Conservation (phyloP, 1,140 invertebrate species). For the Andricus grossulariae region DNA sequence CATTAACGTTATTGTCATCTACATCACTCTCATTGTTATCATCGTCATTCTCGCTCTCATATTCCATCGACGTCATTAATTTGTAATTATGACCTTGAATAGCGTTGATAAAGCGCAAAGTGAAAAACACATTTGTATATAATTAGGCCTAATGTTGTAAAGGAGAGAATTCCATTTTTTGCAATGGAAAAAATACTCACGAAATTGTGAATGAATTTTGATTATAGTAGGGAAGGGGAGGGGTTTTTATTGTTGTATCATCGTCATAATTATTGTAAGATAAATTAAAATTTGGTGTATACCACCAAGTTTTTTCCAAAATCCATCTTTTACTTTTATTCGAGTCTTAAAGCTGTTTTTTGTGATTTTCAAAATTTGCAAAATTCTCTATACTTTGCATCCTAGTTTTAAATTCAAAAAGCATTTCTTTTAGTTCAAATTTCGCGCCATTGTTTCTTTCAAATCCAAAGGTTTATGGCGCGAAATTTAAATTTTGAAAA, state of each 20-base stretch:
- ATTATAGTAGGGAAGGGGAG: slow-evolving; percentile 35
- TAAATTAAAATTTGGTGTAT: slow-evolving; percentile 36
- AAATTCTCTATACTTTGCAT: too few species aligned
- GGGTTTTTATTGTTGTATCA: slow-evolving; percentile 41
- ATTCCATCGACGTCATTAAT: slow-evolving; percentile 3
- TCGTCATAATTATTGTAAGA: slow-evolving; percentile 26
- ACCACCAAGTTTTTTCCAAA: not conserved
- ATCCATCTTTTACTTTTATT: too few species aligned
- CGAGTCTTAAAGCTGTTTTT: too few species aligned
- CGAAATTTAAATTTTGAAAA: too few species aligned
- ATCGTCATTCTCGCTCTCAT: slow-evolving; percentile 27
- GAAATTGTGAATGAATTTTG: slow-evolving; percentile 36
- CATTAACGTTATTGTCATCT: slow-evolving; percentile 6
- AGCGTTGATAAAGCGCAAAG: not conserved
- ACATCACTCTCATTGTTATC: slow-evolving; percentile 13
- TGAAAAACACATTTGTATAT: slow-evolving; percentile 50
- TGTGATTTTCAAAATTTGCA: too few species aligned
- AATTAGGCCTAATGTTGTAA: slow-evolving; percentile 58
- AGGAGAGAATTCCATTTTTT: slow-evolving; percentile 56
- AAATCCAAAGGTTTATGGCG: too few species aligned
- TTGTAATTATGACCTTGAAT: slow-evolving; percentile 1
- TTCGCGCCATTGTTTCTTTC: too few species aligned
- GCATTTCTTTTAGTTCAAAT: too few species aligned
- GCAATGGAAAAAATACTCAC: slow-evolving; percentile 55
- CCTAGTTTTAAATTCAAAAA: too few species aligned